phyloP scores from a whole-genome alignment of 2,797 vertebrate genomes.

The Dallia pectoralis region DNA sequence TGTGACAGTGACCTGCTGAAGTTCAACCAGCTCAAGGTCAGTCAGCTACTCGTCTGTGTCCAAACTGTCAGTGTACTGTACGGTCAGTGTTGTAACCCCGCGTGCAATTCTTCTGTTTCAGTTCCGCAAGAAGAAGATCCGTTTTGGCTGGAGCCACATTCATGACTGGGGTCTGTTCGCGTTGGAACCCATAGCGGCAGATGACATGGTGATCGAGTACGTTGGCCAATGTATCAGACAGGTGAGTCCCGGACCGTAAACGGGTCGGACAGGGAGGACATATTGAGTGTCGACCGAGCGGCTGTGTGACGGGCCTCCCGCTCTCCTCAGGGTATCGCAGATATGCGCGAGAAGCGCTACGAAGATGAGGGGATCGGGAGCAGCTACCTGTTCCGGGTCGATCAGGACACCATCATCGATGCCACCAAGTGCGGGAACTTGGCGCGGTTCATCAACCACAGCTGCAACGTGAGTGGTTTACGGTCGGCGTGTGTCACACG shows the following conservation, averaged over 20 bases:
- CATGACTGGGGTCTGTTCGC: slow-evolving; percentile 99
- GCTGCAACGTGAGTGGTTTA: slow-evolving; percentile 88
- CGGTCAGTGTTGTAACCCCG: not conserved
- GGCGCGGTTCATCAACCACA: slow-evolving; percentile 96
- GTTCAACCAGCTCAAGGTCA: slow-evolving; percentile 98
- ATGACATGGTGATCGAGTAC: slow-evolving; percentile 99
- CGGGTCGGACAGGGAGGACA: not conserved
- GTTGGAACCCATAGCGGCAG: slow-evolving; percentile 94
- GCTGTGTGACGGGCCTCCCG: not conserved
- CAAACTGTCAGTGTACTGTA: not conserved
- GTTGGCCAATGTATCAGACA: slow-evolving; percentile 98
- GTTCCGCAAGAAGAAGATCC: slow-evolving; percentile 96
- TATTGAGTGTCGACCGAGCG: not conserved
- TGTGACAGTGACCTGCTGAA: slow-evolving; percentile 96
- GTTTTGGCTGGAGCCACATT: slow-evolving; percentile 94
- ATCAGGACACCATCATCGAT: slow-evolving; percentile 96
- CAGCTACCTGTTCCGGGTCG: slow-evolving; percentile 97
- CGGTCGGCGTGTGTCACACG: too few species aligned
- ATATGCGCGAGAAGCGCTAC: slow-evolving; percentile 93
- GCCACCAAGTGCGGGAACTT: slow-evolving; percentile 96
- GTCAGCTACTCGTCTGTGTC: slow-evolving; percentile 3
- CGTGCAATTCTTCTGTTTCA: slow-evolving; percentile 46
- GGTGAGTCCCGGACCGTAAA: slow-evolving; percentile 68
- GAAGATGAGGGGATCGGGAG: slow-evolving; percentile 95
- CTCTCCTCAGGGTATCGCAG: slow-evolving; percentile 84